These are phyloP conservation scores for Omphaloscelis lunosa DNA, from an alignment of 2,888 invertebrate species.

Conservation along the genomic window DNA sequence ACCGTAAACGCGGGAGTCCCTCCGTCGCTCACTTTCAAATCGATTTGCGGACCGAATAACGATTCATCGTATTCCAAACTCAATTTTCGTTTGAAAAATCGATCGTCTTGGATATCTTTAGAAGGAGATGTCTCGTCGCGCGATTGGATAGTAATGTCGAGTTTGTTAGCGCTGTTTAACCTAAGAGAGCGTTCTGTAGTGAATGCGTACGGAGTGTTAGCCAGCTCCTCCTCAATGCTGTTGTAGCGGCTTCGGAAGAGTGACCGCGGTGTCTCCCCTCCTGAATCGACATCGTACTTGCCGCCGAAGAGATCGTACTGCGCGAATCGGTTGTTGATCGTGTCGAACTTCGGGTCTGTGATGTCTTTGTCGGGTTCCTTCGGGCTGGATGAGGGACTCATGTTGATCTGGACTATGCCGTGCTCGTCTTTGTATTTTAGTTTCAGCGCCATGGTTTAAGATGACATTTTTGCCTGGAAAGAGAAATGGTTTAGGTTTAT, in stretches of 20 bases:
- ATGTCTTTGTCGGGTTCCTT: conserved; percentile 71
- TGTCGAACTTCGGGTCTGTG: conserved; percentile 84
- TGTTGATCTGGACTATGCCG: conserved; percentile 87
- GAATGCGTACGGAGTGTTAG: conserved; percentile 90
- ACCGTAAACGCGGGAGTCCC: conserved; percentile 85
- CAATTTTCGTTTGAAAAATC: conserved; percentile 79
- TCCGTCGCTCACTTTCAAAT: conserved; percentile 71
- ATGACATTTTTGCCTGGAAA: conserved; percentile 66
- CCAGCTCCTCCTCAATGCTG: conserved; percentile 88
- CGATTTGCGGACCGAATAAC: conserved; percentile 82
- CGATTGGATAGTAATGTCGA: conserved; percentile 83
- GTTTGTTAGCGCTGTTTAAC: conserved; percentile 72
- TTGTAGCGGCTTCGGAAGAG: conserved; percentile 88
- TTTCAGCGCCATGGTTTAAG: conserved; percentile 83
- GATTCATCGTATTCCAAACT: conserved; percentile 74
- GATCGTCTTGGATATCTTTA: conserved; percentile 83
- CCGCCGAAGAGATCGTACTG: conserved; percentile 87
- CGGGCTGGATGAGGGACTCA: conserved; percentile 81
- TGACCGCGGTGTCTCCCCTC: conserved; percentile 79
- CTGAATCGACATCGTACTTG: conserved; percentile 79
- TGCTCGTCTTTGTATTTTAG: conserved; percentile 88
- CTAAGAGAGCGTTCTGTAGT: conserved; percentile 80
- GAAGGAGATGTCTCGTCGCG: conserved; percentile 77
- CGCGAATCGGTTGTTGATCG: conserved; percentile 86
- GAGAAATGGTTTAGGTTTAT: background rate